phyloP scores from a whole-genome alignment of 2,888 invertebrate species.

The Mesorhabditis sp. region DNA sequence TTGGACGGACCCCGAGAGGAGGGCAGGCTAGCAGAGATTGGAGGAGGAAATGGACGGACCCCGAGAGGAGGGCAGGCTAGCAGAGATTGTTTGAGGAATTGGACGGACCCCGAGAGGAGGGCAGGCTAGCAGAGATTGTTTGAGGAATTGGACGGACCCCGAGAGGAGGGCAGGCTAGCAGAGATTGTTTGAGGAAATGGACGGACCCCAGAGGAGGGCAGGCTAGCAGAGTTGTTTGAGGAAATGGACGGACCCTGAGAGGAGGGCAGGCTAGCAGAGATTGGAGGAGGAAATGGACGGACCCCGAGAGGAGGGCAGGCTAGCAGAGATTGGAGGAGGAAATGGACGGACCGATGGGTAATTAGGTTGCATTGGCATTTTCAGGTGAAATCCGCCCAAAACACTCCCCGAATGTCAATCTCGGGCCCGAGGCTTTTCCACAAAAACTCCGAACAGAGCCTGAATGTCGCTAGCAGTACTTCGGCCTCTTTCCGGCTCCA shows the following conservation, averaged over 20 bases:
- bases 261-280: too few relatives aligned
- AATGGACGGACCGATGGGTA: background rate
- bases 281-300: too few relatives aligned
- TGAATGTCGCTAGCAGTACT: background rate
- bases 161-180: too few relatives aligned
- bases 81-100: too few relatives aligned
- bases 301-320: too few relatives aligned
- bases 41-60: too few relatives aligned
- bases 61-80: too few relatives aligned
- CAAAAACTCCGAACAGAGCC: background rate
- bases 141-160: background rate
- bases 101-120: background rate
- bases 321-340: too few relatives aligned
- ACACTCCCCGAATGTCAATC: background rate
- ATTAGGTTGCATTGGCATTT: background rate
- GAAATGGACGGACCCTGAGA: too few relatives aligned
- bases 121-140: background rate
- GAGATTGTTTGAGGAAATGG: too few relatives aligned
- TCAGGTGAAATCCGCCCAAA: slow-evolving; percentile 3
- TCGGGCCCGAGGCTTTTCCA: background rate
- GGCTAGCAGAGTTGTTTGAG: background rate
- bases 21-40: too few relatives aligned
- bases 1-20: too few relatives aligned
- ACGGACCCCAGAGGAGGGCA: background rate
- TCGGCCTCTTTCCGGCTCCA: background rate